phyloP scores from a whole-genome alignment of 1,140 invertebrate genomes.

The Dinoponera quadriceps region DNA sequence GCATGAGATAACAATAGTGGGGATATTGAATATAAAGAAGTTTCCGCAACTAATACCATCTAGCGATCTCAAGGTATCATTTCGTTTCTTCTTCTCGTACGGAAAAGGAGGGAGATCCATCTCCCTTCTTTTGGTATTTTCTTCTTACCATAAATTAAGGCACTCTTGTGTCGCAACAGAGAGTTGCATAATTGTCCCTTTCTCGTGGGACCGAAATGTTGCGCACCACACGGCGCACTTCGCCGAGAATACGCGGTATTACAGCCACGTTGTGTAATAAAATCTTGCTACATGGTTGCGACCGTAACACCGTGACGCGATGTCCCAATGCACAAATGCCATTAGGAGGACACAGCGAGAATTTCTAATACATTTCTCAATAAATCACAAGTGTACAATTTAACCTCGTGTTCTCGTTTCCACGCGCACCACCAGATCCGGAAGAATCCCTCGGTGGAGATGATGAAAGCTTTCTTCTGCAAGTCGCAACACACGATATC shows the following conservation, averaged over 20 bases:
- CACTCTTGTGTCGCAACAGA: background rate
- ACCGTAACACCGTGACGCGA: too few species aligned
- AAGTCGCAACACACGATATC: slow-evolving; percentile 82
- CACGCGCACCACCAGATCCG: slow-evolving; percentile 75
- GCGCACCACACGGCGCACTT: slow-evolving; percentile 1
- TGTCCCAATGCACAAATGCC: background rate
- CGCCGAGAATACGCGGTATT: background rate
- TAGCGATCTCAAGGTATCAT: slow-evolving; percentile 84
- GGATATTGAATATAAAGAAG: background rate
- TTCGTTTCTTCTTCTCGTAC: too few species aligned
- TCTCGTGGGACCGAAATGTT: background rate
- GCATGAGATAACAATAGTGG: background rate
- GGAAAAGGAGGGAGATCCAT: too few species aligned
- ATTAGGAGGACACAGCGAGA: background rate
- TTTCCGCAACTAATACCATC: slow-evolving; percentile 81
- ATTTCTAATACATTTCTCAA: too few species aligned
- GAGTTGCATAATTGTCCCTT: slow-evolving; percentile 24
- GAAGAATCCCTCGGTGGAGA: slow-evolving; percentile 81
- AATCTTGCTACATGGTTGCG: background rate
- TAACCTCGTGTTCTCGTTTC: background rate
- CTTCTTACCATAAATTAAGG: background rate
- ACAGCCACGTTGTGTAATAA: background rate
- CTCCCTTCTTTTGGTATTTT: too few species aligned
- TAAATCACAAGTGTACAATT: too few species aligned
- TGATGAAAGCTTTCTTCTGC: slow-evolving; percentile 82